Conservation (phyloP, 2,797 vertebrate genomes). For the Eulemur coronatus region DNA sequence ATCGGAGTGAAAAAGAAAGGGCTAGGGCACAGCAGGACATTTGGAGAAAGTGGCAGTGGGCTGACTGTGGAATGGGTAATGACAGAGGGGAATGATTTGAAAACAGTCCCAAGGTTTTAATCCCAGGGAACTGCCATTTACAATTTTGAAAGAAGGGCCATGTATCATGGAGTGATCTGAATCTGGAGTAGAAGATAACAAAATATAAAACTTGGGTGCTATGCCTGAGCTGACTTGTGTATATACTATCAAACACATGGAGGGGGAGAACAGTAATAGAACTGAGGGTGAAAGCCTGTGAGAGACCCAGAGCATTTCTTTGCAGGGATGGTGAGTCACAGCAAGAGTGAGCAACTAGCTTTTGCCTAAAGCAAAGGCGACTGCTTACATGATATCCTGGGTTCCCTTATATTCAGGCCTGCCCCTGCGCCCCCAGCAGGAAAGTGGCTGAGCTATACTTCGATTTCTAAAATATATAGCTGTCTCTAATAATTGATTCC, state of each 20-base stretch:
- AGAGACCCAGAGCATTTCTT: background rate
- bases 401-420: background rate
- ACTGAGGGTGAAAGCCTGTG: background rate
- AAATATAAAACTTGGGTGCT: background rate
- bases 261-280: background rate
- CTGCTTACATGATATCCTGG: too few relatives aligned
- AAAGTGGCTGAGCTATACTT: background rate
- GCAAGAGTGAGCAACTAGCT: background rate
- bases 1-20: too few relatives aligned
- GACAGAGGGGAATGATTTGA: too few relatives aligned
- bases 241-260: background rate
- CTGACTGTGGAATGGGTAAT: background rate
- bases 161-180: background rate
- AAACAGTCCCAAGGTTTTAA: background rate
- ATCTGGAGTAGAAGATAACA: background rate
- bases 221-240: background rate
- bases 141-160: background rate
- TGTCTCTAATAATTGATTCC: background rate
- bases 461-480: background rate
- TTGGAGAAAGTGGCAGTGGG: background rate
- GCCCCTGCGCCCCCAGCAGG: background rate
- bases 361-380: background rate
- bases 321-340: background rate
- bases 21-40: background rate
- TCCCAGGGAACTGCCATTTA: background rate